Evolutionary conservation across 2,888 invertebrate genomes (phyloP).

Genomic region (Papilio elwesi): DNA sequence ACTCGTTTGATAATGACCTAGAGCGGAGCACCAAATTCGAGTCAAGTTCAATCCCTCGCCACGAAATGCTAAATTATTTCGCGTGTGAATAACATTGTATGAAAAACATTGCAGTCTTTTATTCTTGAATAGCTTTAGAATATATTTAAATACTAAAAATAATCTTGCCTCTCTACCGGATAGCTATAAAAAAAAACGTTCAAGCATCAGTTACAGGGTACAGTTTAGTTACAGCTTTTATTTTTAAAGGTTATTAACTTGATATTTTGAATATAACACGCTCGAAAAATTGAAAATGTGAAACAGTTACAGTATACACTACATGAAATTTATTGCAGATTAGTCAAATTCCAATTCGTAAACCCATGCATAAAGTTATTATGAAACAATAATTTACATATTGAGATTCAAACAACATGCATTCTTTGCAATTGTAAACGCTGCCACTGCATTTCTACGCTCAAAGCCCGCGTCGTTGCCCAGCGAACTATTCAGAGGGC

Average conservation of each 20-base stretch:
- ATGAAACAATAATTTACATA: conserved; percentile 9
- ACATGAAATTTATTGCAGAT: neutral
- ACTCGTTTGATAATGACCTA: conserved; percentile 59
- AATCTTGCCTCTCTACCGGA: neutral
- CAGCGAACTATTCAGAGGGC: conserved; percentile 65
- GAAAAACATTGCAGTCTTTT: conserved; percentile 7
- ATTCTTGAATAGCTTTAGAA: neutral
- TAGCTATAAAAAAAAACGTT: neutral
- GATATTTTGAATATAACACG: neutral
- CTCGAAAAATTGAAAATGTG: neutral
- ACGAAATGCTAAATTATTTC: conserved; percentile 43
- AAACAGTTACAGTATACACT: neutral
- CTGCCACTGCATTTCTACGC: conserved; percentile 56
- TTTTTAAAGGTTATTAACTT: neutral
- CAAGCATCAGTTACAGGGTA: neutral
- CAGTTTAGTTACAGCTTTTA: neutral
- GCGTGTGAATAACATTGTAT: conserved; percentile 22
- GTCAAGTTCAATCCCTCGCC: conserved; percentile 62
- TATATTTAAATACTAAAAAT: conserved; percentile 1
- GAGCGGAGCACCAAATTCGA: conserved; percentile 53
- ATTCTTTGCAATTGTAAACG: conserved; percentile 45
- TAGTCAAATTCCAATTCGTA: neutral
- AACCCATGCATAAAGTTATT: neutral
- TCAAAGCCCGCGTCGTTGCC: conserved; percentile 58
- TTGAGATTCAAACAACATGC: conserved; percentile 17